Percentiles rank a stretch among this genome's conserved stretches.
Conservation (phyloP, 2,888 invertebrate genomes). For the Cheilosia grossa region DNA sequence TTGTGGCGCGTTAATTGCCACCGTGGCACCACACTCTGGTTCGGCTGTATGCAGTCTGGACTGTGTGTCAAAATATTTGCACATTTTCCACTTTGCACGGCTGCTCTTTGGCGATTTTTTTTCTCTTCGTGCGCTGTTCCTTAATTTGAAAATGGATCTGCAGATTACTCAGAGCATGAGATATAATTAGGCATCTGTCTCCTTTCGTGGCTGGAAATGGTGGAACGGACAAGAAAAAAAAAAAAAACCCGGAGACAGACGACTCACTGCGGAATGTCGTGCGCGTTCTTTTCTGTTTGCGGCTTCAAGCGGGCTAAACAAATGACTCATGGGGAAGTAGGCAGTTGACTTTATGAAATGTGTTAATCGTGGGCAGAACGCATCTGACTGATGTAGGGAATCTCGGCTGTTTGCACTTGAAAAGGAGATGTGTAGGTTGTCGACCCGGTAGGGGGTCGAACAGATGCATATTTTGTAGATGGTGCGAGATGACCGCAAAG, state of each 20-base stretch:
- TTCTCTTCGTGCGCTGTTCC: conserved; percentile 33
- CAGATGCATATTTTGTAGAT: no score
- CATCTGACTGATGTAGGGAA: conserved; percentile 4
- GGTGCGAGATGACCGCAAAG: no score
- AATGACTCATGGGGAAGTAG: conserved; percentile 54
- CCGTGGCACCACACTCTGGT: conserved; percentile 62
- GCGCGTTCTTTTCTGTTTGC: conserved; percentile 2
- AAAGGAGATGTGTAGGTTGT: no score
- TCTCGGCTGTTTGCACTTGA: neutral
- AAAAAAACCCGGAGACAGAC: neutral
- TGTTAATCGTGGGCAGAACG: conserved; percentile 44
- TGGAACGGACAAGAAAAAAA: neutral
- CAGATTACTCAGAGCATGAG: conserved; percentile 67
- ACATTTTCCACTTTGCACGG: conserved; percentile 67
- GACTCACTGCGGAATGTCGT: conserved; percentile 38
- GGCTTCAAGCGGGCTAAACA: conserved; percentile 18
- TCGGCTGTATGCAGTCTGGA: conserved; percentile 32
- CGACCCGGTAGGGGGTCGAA: no score
- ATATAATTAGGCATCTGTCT: conserved; percentile 71
- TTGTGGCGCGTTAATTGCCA: conserved; percentile 75
- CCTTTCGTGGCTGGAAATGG: conserved; percentile 24
- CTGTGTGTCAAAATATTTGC: conserved; percentile 74
- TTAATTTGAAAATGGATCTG: conserved; percentile 72
- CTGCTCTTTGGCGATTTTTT: conserved; percentile 25
- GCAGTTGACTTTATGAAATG: conserved; percentile 47